Base-by-base conservation (phyloP, 2,797 vertebrate genomes). In the Propithecus deckenii region DNA sequence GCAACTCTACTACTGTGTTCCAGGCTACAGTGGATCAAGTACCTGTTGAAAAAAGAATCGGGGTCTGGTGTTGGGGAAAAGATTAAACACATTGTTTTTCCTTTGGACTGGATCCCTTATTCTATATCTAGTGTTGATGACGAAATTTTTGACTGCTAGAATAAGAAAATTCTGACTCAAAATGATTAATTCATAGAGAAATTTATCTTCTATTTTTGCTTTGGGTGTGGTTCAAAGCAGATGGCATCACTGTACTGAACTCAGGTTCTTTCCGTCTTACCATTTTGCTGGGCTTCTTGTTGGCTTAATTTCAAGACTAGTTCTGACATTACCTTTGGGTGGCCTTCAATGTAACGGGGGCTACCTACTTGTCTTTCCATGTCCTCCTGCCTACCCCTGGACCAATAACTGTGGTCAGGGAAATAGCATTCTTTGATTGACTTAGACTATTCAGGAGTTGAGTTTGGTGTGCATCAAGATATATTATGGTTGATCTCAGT, bases 161-260 rank as follows among this genome's bases (percentile, higher is more conserved):
- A 85, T 92, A 20, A 81, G 78, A 90, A 74, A 94, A 59, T 75
- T 43, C 46, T 65, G 52, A 71, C 46, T 96, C 69, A 86, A 46
- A 35, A 23, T 85, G 52, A 71, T 91, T 86, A 63, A 46, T 88
- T 46, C 75, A 4, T 74, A 80, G 74, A 17, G 55, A 71, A 52
- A 75, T 84, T 28, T 75, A 25, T 75, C 46, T 94, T 15, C 8
- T 48, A 25, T 65, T 35, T 79, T 96, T 96, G 76, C 12, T 78
- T 95, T 43, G 84, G n/a, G 17, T 81, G 18, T 89, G 17, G 22
- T 30, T 69, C 28, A 74, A 63, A 78, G 46, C 48, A 65, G 41
- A 55, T 46, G 28, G 3, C 43, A 13, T 23, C 48, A 35, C 11
- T 50, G 75, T 52, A 22, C 6, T n/a, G 30, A 30, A 76, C 18